Evolutionary conservation across 2,113 vertebrate genomes (phyloP).

Genomic region (Glareola pratincola): DNA sequence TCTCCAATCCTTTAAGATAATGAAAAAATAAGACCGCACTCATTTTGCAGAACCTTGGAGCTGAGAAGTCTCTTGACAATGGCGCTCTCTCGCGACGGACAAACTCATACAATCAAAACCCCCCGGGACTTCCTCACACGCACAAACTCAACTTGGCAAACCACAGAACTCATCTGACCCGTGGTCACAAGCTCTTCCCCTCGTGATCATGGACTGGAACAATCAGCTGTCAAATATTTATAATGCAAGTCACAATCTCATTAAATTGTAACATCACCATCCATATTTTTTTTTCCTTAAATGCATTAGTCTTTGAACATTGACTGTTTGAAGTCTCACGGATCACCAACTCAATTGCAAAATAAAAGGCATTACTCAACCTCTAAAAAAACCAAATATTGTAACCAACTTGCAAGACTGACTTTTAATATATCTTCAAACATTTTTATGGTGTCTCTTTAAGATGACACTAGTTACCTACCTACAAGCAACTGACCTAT

Average conservation of each 20-base stretch:
- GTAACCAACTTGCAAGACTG: neutral
- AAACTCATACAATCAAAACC: neutral
- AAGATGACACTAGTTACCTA: rapidly evolving
- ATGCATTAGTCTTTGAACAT: neutral
- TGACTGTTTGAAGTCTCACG: neutral
- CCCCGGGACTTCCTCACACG: neutral
- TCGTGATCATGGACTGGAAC: neutral
- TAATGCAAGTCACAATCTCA: neutral
- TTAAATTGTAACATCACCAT: neutral
- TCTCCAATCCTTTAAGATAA: neutral
- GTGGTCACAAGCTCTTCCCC: neutral
- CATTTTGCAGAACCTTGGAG: neutral
- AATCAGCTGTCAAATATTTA: neutral
- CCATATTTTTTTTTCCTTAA: neutral
- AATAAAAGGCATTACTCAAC: neutral
- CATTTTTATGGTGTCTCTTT: neutral
- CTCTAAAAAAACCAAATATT: neutral
- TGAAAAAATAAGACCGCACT: neutral
- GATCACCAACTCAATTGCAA: neutral
- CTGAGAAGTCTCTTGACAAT: neutral
- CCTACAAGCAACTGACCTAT: neutral
- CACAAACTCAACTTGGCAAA: neutral
- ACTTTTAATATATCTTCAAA: neutral
- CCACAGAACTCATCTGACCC: neutral
- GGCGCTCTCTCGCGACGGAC: neutral